Evolutionary conservation across 2,888 invertebrate genomes (phyloP), one percentile per base, ranked within the genome.

Genomic region (Drosophila mercatorum): DNA sequence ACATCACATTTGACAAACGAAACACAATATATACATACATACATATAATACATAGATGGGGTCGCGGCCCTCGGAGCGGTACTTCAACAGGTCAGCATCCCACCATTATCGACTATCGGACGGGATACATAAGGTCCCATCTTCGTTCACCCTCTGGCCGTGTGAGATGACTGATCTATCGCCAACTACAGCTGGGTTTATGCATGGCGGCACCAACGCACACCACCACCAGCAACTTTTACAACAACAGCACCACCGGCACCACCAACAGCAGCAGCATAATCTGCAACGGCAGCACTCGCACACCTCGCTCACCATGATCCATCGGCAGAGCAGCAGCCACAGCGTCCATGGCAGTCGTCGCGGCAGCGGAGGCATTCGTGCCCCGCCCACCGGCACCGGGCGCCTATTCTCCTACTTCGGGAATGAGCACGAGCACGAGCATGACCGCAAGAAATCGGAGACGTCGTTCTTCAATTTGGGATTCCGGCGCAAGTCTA

Each of bases 71-170:
- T 91, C 93, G 92, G 92, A 91, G 90, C 92, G 93, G 92, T 90
- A 91, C 91, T 87, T 90, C 91, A 92, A 91, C 91, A 88, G 92
- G 92, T 89, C 93, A 92, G 78, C 93, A 92, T 92, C 93, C 92
- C 90, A 92, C 91, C 89, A 92, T 91, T 91, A 93, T 93, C 85
- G 93, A 93, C 72, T 93, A 92, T 92, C 93, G 93, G 92, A 93
- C 93, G 92, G 93, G 93, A 74, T 97, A 97, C 94, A 97, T 98
- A 93, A 95, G 97, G 88, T 98, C 97, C 81, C 97, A 98, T 93
- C 95, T 98, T 89, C 95, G 98, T 86, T 98, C 98, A 90, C 97
- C 97, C 57, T 97, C 97, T 79, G 98, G 98, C 92, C 95, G 97
- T 93, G 98, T 98, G 93, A 95, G 98, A 95, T 98, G 96, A 97